Conservation (phyloP, 2,113 vertebrate genomes). For the Uria lomvia region DNA sequence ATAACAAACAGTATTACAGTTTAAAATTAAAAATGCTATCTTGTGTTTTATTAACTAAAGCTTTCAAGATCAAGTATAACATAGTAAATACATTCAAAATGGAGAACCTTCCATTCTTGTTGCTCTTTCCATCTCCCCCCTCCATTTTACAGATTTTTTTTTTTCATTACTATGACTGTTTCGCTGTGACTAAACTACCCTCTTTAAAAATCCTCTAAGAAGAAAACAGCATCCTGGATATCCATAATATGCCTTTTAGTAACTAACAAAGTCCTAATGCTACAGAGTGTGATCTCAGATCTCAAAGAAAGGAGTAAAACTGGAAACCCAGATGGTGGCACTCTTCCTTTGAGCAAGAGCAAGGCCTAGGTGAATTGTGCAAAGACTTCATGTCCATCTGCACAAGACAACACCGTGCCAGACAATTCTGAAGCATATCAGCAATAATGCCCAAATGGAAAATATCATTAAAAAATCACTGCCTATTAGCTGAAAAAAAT, state of each 20-base stretch:
- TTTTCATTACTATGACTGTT: background rate
- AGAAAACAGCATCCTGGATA: background rate
- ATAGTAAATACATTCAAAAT: background rate
- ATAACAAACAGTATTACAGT: slow-evolving; percentile 53
- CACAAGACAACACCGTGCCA: background rate
- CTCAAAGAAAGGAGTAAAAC: background rate
- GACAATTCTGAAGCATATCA: background rate
- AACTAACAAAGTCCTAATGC: background rate
- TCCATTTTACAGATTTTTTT: background rate
- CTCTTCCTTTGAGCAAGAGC: background rate
- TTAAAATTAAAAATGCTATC: slow-evolving; percentile 45
- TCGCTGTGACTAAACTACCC: background rate
- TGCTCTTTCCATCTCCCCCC: background rate
- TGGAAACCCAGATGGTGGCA: background rate
- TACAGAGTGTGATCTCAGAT: background rate
- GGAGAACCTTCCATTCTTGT: background rate
- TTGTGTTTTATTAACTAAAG: slow-evolving; percentile 55
- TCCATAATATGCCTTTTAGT: background rate
- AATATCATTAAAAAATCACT: background rate
- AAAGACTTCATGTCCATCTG: background rate
- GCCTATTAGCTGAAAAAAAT: background rate
- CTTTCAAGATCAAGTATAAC: slow-evolving; percentile 37
- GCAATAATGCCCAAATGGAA: background rate
- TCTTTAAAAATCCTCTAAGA: background rate
- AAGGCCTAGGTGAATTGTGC: background rate